Conservation (phyloP, 2,888 invertebrate species). For the Cerastis rubricosa region DNA sequence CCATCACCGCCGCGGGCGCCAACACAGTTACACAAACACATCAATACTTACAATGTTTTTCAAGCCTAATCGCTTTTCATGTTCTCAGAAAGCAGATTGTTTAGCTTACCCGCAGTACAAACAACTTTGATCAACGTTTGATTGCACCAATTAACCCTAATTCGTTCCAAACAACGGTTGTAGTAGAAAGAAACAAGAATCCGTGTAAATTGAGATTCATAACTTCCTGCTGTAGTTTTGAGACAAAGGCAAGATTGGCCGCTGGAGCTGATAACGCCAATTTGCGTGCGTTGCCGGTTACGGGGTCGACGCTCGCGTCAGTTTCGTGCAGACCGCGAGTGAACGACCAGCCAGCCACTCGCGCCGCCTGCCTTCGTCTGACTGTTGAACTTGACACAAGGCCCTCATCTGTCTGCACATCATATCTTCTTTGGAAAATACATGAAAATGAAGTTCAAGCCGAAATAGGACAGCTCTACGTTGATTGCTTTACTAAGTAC, state of each 20-base stretch:
- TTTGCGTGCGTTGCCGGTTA: slow-evolving; percentile 54
- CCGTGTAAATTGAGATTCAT: slow-evolving; percentile 66
- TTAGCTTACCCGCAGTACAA: slow-evolving; percentile 45
- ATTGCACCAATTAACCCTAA: slow-evolving; percentile 69
- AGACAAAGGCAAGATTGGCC: slow-evolving; percentile 58
- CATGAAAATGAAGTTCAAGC: background rate
- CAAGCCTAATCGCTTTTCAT: slow-evolving; percentile 49
- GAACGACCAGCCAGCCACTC: slow-evolving; percentile 53
- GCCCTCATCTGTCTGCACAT: slow-evolving; percentile 15
- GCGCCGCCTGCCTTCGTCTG: slow-evolving; percentile 36
- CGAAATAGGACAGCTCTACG: background rate
- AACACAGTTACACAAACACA: slow-evolving; percentile 51
- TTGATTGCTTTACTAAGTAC: slow-evolving; percentile 6
- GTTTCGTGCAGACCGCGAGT: slow-evolving; percentile 51
- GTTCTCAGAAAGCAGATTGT: slow-evolving; percentile 47
- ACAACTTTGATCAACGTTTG: slow-evolving; percentile 62
- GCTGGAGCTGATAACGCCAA: slow-evolving; percentile 58
- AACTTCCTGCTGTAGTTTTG: slow-evolving; percentile 58
- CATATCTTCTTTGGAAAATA: background rate
- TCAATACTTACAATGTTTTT: slow-evolving; percentile 33
- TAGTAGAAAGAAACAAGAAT: slow-evolving; percentile 58
- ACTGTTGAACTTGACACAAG: slow-evolving; percentile 58
- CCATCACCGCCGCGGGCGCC: slow-evolving; percentile 21
- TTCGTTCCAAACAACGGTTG: slow-evolving; percentile 58
- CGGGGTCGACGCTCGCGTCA: slow-evolving; percentile 66